These are phyloP conservation scores for Lepilemur septentrionalis DNA, from an alignment of 2,797 vertebrate species.

Conservation along the genomic window DNA sequence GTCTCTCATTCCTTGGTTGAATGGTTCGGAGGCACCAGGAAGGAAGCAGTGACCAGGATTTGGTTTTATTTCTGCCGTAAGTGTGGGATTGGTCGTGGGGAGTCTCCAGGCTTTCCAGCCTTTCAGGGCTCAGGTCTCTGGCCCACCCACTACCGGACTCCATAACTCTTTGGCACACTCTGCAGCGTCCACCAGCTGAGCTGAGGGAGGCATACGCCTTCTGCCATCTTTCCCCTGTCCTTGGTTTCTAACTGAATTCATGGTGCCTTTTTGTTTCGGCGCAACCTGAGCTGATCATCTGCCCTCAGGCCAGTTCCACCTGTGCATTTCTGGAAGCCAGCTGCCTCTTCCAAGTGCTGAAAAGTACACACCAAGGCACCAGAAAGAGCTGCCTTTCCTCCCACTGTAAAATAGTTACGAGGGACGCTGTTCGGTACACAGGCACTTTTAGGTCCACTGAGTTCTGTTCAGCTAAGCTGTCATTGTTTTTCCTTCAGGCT, in stretches of 20 bases:
- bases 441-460: background rate
- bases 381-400: background rate
- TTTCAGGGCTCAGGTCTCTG: background rate
- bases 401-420: background rate
- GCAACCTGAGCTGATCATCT: background rate
- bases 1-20: background rate
- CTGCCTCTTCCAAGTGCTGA: background rate
- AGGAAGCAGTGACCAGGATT: no score
- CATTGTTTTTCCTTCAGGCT: background rate
- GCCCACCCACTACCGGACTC: background rate
- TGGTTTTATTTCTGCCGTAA: background rate
- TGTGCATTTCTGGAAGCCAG: background rate
- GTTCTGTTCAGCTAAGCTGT: background rate
- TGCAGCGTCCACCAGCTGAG: fast-evolving
- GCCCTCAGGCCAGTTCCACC: background rate
- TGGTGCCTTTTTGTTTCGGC: background rate
- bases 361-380: no score
- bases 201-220: fast-evolving
- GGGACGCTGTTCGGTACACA: background rate
- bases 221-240: background rate
- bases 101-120: background rate
- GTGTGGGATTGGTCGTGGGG: background rate
- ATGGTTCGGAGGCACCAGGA: background rate
- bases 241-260: background rate
- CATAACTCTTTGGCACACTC: fast-evolving